Evolutionary conservation across 2,797 vertebrate species (phyloP).

Genomic region (Sebastes glaucus): DNA sequence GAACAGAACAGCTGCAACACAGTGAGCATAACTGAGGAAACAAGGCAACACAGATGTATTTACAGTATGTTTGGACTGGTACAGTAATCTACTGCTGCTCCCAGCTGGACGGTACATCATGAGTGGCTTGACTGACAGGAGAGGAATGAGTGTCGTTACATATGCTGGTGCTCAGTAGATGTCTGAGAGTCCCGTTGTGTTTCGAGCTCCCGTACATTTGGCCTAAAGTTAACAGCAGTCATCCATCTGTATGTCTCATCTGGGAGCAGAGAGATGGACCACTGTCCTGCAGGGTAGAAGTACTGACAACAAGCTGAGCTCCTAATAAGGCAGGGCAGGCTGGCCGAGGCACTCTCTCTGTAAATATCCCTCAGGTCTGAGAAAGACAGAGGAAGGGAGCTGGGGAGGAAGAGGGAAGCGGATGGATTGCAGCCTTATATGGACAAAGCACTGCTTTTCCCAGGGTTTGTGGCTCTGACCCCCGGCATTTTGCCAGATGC

Average conservation of each 20-base stretch:
- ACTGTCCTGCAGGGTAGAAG: constrained; percentile 78
- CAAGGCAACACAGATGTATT: constrained; percentile 38
- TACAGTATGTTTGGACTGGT: constrained; percentile 58
- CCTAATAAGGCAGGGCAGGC: constrained; percentile 87
- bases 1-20: constrained; percentile 66
- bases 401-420: constrained; percentile 84
- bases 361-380: constrained; percentile 87
- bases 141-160: constrained; percentile 2
- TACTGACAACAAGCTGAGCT: constrained; percentile 81
- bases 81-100: constrained; percentile 45
- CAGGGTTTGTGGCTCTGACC: constrained; percentile 83
- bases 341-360: constrained; percentile 77
- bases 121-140: constrained; percentile 19
- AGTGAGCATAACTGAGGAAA: background rate
- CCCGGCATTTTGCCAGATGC: constrained; percentile 74
- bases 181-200: constrained; percentile 21
- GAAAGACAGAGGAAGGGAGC: constrained; percentile 80
- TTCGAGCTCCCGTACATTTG: constrained; percentile 26
- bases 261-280: constrained; percentile 73
- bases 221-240: constrained; percentile 37
- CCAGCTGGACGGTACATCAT: constrained; percentile 55
- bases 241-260: constrained; percentile 81
- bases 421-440: constrained; percentile 88
- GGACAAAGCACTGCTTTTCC: constrained; percentile 86
- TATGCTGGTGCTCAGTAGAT: constrained; percentile 7